Conservation (phyloP, 2,888 invertebrate species). For the Dasypogon diadema region DNA sequence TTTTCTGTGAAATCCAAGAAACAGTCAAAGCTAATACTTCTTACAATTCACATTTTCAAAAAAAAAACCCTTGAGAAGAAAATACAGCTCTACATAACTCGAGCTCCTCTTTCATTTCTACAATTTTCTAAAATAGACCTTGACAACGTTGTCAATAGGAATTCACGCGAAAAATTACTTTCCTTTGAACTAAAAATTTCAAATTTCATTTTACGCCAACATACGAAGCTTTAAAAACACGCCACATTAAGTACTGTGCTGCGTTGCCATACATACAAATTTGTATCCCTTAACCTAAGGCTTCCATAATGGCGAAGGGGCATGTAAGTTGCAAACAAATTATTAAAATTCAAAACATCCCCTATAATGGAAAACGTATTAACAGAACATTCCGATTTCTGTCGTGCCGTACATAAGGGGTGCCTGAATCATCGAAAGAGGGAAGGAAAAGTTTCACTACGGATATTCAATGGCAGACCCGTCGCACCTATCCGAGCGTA, state of each 20-base stretch:
- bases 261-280: slow-evolving; percentile 36
- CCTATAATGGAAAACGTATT: slow-evolving; percentile 51
- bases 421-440: slow-evolving; percentile 1
- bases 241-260: slow-evolving; percentile 24
- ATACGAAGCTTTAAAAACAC: slow-evolving; percentile 1
- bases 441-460: neutral
- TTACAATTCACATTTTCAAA: too few species aligned
- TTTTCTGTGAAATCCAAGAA: too few species aligned
- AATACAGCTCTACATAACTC: neutral
- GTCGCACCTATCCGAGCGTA: slow-evolving; percentile 49
- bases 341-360: slow-evolving; percentile 53
- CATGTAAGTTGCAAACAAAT: slow-evolving; percentile 42
- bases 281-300: slow-evolving; percentile 5
- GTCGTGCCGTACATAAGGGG: slow-evolving; percentile 3
- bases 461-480: slow-evolving; percentile 35
- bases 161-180: slow-evolving; percentile 47
- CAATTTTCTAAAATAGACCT: neutral
- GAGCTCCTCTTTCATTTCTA: neutral
- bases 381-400: slow-evolving; percentile 53
- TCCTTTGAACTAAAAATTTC: slow-evolving; percentile 18
- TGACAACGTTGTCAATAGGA: slow-evolving; percentile 40
- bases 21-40: too few species aligned
- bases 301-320: slow-evolving; percentile 21
- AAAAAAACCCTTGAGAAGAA: too few species aligned
- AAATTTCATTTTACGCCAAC: slow-evolving; percentile 12